Conservation (phyloP, 2,888 invertebrate genomes). For the Dryomyza anilis region DNA sequence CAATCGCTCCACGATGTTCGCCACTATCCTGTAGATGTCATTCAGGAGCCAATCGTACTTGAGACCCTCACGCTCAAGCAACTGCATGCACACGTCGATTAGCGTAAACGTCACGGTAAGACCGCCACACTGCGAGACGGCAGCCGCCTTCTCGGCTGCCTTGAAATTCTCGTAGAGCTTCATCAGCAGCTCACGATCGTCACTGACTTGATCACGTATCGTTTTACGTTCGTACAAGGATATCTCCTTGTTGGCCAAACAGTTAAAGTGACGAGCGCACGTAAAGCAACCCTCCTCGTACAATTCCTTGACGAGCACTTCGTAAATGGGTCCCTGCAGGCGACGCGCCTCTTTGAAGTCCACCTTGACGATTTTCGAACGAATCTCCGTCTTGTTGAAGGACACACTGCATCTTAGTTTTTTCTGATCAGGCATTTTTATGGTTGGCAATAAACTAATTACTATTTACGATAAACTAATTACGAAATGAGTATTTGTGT, state of each 20-base stretch:
- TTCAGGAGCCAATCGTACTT: slow-evolving; percentile 46
- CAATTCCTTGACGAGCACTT: slow-evolving; percentile 46
- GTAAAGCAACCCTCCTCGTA: slow-evolving; percentile 46
- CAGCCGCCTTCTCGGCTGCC: slow-evolving; percentile 44
- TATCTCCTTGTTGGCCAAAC: slow-evolving; percentile 45
- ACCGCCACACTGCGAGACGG: slow-evolving; percentile 36
- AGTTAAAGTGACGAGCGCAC: slow-evolving; percentile 45
- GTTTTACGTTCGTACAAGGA: slow-evolving; percentile 35
- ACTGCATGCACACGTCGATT: slow-evolving; percentile 43
- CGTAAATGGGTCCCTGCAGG: slow-evolving; percentile 39
- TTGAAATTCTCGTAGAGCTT: slow-evolving; percentile 46
- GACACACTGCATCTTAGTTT: background rate
- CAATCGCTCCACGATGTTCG: slow-evolving; percentile 36
- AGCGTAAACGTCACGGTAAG: slow-evolving; percentile 39
- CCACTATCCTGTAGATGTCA: slow-evolving; percentile 45
- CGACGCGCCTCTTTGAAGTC: slow-evolving; percentile 44
- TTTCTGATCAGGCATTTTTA: background rate
- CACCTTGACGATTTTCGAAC: slow-evolving; percentile 31
- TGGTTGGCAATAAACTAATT: too few species aligned
- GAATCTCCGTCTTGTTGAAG: slow-evolving; percentile 32
- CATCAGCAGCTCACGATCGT: slow-evolving; percentile 42
- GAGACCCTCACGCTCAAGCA: slow-evolving; percentile 40
- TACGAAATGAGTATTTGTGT: too few species aligned
- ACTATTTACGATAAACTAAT: too few species aligned
- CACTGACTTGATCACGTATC: slow-evolving; percentile 44